A percentile compares a stretch with the other conserved stretches of the same genome.
phyloP scores from a whole-genome alignment of 2,888 invertebrate genomes.

The Oscheius sp. region DNA sequence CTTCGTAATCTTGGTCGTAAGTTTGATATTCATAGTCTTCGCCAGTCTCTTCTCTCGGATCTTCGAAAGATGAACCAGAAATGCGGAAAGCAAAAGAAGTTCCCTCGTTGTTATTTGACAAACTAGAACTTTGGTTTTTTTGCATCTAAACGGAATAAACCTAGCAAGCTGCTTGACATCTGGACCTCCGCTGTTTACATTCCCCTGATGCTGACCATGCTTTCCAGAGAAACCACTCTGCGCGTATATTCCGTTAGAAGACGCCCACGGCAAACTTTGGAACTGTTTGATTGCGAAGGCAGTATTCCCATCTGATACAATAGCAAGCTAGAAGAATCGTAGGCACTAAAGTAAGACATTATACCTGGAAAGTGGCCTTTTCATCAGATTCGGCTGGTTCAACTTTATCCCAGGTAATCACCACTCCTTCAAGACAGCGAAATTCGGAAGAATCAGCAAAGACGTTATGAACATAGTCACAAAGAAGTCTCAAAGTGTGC shows the following conservation, averaged over 20 bases:
- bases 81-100: constrained; percentile 84
- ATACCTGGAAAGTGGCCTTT: constrained; percentile 75
- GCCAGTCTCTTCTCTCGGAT: constrained; percentile 54
- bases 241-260: constrained; percentile 52
- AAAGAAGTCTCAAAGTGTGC: constrained; percentile 45
- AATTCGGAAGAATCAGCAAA: constrained; percentile 81
- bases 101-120: constrained; percentile 84
- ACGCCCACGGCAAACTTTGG: constrained; percentile 86
- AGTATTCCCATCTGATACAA: constrained; percentile 81
- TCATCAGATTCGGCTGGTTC: constrained; percentile 74
- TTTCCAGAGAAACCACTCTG: constrained; percentile 74
- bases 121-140: constrained; percentile 75
- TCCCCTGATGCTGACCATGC: constrained; percentile 80
- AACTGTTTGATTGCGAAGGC: constrained; percentile 88
- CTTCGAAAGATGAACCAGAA: constrained; percentile 60
- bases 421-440: constrained; percentile 79
- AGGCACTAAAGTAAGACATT: neutral
- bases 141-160: constrained; percentile 73
- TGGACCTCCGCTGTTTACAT: constrained; percentile 90
- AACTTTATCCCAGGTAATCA: constrained; percentile 85
- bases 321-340: constrained; percentile 76
- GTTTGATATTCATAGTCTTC: constrained; percentile 61
- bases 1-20: constrained; percentile 59
- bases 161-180: constrained; percentile 82
- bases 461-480: constrained; percentile 77